Conservation (phyloP, 2,113 vertebrate genomes). For the Rhipidura dahli region DNA sequence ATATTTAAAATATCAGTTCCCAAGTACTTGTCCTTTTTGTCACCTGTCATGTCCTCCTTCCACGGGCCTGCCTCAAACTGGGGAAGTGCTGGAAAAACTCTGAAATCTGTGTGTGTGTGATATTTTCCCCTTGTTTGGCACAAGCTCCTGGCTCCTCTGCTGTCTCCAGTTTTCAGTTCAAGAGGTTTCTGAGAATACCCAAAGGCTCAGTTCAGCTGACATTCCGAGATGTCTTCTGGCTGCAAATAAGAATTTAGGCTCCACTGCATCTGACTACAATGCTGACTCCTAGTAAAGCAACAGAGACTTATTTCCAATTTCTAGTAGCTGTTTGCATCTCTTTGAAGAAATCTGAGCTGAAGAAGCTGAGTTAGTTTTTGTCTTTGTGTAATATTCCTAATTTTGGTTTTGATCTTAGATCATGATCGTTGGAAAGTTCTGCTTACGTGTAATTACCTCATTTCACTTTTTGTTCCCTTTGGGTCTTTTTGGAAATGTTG, state of each 20-base stretch:
- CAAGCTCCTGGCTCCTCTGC: neutral
- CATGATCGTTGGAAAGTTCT: neutral
- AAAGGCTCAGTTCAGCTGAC: neutral
- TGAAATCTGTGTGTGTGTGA: too few relatives aligned
- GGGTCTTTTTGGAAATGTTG: neutral
- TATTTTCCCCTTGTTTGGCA: neutral
- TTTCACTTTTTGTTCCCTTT: neutral
- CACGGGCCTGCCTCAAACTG: neutral
- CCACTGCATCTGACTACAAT: neutral
- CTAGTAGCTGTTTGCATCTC: neutral
- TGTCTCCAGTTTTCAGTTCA: neutral
- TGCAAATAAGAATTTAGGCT: neutral
- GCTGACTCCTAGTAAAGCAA: neutral
- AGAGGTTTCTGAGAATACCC: neutral
- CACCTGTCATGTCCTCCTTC: neutral
- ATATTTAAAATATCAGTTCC: neutral
- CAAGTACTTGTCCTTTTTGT: neutral
- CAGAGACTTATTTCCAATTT: neutral
- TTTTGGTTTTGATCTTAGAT: neutral
- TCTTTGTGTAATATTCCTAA: neutral
- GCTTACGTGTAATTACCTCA: neutral
- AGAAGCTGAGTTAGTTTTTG: neutral
- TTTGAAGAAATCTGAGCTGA: neutral
- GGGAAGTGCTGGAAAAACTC: neutral
- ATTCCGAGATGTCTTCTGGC: neutral